Evolutionary conservation across 1,140 invertebrate genomes (phyloP).

Genomic region (Apolygus lucorum): DNA sequence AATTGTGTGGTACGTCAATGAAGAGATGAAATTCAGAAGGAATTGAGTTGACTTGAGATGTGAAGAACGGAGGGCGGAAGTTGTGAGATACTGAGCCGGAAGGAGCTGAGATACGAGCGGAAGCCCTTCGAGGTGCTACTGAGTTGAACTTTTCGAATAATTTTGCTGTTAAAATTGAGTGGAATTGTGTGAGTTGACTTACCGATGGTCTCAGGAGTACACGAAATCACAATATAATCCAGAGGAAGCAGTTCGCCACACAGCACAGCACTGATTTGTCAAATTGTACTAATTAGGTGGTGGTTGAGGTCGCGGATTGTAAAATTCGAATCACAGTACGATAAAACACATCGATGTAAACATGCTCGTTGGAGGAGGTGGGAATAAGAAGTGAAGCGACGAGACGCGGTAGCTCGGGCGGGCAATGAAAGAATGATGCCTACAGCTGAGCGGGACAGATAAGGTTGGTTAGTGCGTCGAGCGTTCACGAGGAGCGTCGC

Average conservation of each 20-base stretch:
- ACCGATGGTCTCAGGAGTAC: neutral
- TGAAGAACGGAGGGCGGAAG: neutral
- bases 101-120: neutral
- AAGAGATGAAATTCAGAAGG: no score
- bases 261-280: slow-evolving; percentile 1
- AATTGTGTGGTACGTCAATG: neutral
- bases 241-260: neutral
- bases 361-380: neutral
- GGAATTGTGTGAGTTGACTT: neutral
- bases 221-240: slow-evolving; percentile 3
- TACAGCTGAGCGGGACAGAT: slow-evolving; percentile 3
- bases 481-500: neutral
- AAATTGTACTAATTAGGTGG: neutral
- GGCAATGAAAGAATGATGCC: slow-evolving; percentile 6
- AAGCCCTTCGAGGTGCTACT: no score
- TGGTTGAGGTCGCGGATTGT: neutral
- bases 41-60: neutral
- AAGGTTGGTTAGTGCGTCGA: neutral
- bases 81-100: neutral
- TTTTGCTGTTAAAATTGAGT: neutral
- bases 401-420: neutral
- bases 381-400: neutral
- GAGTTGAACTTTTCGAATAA: neutral
- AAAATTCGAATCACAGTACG: neutral
- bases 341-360: neutral